These are phyloP conservation scores for Tenthredo amoena DNA, from an alignment of 2,888 invertebrate genomes.

Conservation along the genomic window DNA sequence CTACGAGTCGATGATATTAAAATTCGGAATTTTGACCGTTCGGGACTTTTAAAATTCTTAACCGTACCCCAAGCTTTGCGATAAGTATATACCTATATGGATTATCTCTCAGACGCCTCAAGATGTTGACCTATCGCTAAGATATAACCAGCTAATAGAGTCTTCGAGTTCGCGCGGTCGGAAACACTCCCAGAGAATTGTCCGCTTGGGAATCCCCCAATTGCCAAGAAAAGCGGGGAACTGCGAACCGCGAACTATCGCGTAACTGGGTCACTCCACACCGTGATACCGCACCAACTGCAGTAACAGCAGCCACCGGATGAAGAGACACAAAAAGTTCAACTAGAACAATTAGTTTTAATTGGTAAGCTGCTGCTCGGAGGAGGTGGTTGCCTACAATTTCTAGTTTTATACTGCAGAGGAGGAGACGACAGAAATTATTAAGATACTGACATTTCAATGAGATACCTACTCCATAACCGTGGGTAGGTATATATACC, in stretches of 20 bases:
- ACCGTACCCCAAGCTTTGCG: neutral
- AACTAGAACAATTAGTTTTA: conserved; percentile 53
- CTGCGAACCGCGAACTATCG: neutral
- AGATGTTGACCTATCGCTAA: conserved; percentile 4
- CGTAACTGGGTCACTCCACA: conserved; percentile 25
- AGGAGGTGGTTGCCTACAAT: neutral
- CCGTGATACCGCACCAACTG: neutral
- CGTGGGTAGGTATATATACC: neutral
- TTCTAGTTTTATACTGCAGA: neutral
- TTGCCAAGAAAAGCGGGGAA: neutral
- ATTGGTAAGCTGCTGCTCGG: conserved; percentile 30
- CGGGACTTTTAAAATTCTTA: neutral
- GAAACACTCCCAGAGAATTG: conserved; percentile 1
- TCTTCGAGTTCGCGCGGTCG: neutral
- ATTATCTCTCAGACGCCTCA: neutral
- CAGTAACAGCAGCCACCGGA: conserved; percentile 16
- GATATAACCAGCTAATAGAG: conserved; percentile 20
- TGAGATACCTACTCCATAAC: neutral
- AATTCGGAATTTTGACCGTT: neutral
- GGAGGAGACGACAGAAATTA: neutral
- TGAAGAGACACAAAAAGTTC: conserved; percentile 39
- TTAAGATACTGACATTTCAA: neutral
- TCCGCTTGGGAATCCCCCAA: conserved; percentile 8
- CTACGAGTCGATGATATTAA: no score
- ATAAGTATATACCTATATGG: neutral